Conservation (phyloP, 2,888 invertebrate species). For the Elysia crispata region DNA sequence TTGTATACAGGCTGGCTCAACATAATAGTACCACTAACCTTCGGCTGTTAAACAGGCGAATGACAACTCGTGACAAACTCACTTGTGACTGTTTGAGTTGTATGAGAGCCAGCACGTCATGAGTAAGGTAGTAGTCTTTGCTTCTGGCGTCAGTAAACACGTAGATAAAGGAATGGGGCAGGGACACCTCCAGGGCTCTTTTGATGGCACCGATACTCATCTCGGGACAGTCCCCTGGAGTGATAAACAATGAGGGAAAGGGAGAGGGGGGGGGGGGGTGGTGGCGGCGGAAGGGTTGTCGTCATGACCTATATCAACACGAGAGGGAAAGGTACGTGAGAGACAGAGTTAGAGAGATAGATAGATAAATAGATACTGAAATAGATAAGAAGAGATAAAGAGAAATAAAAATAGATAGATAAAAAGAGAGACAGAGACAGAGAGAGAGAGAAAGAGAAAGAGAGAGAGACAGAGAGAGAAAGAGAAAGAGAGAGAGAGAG, state of each 20-base stretch:
- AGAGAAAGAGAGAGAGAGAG: too few relatives aligned
- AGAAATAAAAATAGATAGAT: too few relatives aligned
- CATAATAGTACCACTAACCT: too few relatives aligned
- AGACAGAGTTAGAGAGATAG: neutral
- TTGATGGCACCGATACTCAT: constrained; percentile 84
- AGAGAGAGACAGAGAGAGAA: too few relatives aligned
- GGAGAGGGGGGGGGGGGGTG: neutral
- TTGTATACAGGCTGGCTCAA: too few relatives aligned
- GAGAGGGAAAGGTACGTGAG: too few relatives aligned
- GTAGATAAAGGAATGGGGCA: constrained; percentile 85
- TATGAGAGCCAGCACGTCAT: constrained; percentile 83
- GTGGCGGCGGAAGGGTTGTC: too few relatives aligned
- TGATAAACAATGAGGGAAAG: neutral
- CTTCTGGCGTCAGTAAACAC: constrained; percentile 88
- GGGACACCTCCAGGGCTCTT: constrained; percentile 82
- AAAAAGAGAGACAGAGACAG: too few relatives aligned
- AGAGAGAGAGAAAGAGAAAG: too few relatives aligned
- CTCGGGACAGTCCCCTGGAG: constrained; percentile 84
- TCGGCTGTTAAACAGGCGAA: too few relatives aligned
- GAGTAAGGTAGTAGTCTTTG: constrained; percentile 83
- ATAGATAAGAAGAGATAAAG: too few relatives aligned
- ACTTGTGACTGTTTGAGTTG: constrained; percentile 87
- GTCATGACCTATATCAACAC: too few relatives aligned
- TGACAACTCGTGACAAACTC: constrained; percentile 34
- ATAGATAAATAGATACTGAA: neutral